phyloP scores from a whole-genome alignment of 35 echinoderm and acorn worm species.

The Stichopus chloronotus region DNA sequence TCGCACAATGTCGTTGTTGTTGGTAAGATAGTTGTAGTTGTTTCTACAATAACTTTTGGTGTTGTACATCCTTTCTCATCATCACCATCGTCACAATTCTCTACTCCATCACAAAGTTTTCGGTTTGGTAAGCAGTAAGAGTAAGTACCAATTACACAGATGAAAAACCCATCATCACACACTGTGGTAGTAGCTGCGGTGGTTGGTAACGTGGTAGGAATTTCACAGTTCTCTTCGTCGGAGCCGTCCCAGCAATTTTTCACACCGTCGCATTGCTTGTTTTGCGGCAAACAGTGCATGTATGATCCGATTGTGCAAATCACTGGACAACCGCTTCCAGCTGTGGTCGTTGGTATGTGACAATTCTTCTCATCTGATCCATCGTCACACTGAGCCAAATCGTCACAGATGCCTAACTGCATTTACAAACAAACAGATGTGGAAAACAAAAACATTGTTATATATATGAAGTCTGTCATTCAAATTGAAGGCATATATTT shows the following conservation, averaged over 20 bases:
- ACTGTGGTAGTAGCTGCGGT: neutral
- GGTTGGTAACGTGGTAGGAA: neutral
- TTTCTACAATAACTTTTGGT: neutral
- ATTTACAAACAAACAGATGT: neutral
- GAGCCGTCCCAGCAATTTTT: constrained; percentile 26
- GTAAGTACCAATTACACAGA: neutral
- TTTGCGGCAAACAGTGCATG: neutral
- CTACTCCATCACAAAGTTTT: neutral
- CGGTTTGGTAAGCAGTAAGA: neutral
- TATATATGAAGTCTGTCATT: too few species aligned
- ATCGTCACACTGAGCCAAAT: neutral
- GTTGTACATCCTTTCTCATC: neutral
- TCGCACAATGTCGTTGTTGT: neutral
- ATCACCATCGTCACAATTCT: constrained; percentile 14
- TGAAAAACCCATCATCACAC: neutral
- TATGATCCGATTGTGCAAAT: constrained; percentile 11
- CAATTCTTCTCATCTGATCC: constrained; percentile 23
- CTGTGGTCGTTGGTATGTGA: neutral
- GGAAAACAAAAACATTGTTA: neutral
- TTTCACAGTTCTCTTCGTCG: constrained; percentile 5
- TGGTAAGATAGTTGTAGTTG: neutral
- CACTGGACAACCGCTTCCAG: neutral
- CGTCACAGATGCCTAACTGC: constrained; percentile 13
- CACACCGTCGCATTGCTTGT: constrained; percentile 27
- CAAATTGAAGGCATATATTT: too few species aligned